These are phyloP conservation scores for Trissolcus brochymenae DNA, from an alignment of 2,888 invertebrate species.

Conservation along the genomic window DNA sequence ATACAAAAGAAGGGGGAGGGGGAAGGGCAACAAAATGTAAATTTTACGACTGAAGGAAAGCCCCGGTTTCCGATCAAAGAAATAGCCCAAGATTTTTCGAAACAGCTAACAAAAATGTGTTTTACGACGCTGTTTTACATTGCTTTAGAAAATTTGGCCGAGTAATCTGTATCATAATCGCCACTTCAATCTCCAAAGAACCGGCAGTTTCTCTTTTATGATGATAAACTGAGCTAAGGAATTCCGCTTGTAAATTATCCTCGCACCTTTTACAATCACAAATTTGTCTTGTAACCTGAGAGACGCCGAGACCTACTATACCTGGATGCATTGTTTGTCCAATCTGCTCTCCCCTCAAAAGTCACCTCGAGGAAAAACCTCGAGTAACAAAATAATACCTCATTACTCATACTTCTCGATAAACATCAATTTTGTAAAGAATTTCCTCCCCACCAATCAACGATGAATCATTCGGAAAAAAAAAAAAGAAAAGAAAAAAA, in stretches of 20 bases:
- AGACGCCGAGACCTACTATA: constrained; percentile 1
- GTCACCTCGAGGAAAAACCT: constrained; percentile 3
- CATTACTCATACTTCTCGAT: no score
- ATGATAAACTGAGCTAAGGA: constrained; percentile 15
- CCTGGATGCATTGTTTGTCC: constrained; percentile 19
- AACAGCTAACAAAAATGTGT: neutral
- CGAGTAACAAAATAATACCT: no score
- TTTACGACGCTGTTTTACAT: neutral
- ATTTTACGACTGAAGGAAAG: no score
- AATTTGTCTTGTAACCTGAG: neutral
- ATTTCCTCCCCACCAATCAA: no score
- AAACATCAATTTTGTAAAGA: no score
- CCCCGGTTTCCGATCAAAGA: no score
- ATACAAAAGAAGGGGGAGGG: no score
- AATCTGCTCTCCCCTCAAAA: constrained; percentile 3
- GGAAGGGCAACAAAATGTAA: no score
- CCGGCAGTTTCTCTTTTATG: constrained; percentile 21
- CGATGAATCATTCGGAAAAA: no score
- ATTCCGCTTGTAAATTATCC: constrained; percentile 40
- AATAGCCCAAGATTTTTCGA: neutral
- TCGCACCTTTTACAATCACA: constrained; percentile 41
- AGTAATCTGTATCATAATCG: constrained; percentile 23
- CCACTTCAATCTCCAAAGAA: constrained; percentile 15
- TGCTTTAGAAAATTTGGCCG: constrained; percentile 2
- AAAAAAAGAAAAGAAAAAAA: no score